Base-by-base conservation (phyloP, 2,113 vertebrate genomes). In the Tetraodon nigroviridis region DNA sequence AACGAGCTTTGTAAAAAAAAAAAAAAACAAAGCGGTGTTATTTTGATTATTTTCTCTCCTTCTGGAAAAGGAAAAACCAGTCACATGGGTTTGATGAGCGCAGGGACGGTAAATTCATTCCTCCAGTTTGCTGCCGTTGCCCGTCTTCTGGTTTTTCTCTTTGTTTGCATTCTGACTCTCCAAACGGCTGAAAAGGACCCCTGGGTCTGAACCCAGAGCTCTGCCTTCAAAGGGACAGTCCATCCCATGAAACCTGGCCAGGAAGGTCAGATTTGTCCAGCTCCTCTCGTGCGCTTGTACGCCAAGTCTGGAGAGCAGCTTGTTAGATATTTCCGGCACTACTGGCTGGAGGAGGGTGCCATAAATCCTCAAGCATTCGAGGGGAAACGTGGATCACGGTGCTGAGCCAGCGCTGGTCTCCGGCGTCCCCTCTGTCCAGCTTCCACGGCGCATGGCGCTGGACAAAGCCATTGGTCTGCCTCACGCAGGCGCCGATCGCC, bases 361-460 rank as follows among this genome's bases (percentile, higher is more conserved):
- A 0, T 90, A 98, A 22, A 96, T 52, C 2, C 95, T 90, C 67
- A 99, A 86, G 52, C 95, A 94, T 61, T 99, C 96, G 57, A 97
- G 67, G 0, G 0, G 93, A 87, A 3, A 97, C 59, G 0, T 98
- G 93, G 19, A 98, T 79, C 59, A 99, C 75, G 8, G 94, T 95
- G 67, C 95, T 88, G 0, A 92, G 84, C 95, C 95, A 96, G 3
- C 58, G 89, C 50, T 63, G 84, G 32, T 96, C 92, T 0, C 10
- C 12, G 0, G 79, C 69, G n/a, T 88, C 79, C 0, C 62, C 75
- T 3, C 72, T 83, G 19, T 87, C 56, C 1, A 98, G 78, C 64
- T 94, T 98, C 97, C 97, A 99, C 0, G 96, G 97, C 0, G 53
- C 51, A 13, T 99, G 95, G 24, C 94, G 92, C 64, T 98, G 96